Evolutionary conservation across 2,113 vertebrate genomes (phyloP).

Genomic region (Oplegnathus fasciatus): DNA sequence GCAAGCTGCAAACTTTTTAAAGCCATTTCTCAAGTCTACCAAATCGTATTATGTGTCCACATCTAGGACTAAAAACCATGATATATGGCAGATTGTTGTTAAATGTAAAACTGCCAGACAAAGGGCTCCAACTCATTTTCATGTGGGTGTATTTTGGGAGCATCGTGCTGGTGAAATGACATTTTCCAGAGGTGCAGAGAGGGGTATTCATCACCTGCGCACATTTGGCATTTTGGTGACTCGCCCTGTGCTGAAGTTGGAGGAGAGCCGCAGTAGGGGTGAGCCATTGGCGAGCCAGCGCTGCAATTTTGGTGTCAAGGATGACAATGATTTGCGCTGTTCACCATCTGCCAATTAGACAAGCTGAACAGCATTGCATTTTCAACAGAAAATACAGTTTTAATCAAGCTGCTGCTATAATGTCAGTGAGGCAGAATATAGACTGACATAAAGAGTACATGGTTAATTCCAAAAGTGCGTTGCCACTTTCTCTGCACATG

Average conservation of each 20-base stretch:
- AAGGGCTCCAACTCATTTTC: conserved; percentile 31
- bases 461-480: background rate
- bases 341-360: conserved; percentile 41
- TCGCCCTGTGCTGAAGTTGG: conserved; percentile 27
- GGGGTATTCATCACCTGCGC: conserved; percentile 42
- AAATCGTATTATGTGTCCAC: conserved; percentile 1
- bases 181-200: conserved; percentile 43
- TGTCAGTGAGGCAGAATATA: conserved; percentile 8
- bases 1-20: background rate
- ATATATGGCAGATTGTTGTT: conserved; percentile 1
- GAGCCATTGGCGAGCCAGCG: conserved; percentile 23
- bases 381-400: conserved; percentile 18
- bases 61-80: background rate
- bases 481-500: background rate
- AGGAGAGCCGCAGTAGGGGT: conserved; percentile 20
- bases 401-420: background rate
- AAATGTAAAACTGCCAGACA: conserved; percentile 42
- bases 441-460: background rate
- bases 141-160: conserved; percentile 17
- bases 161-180: conserved; percentile 34
- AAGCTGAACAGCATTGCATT: conserved; percentile 6
- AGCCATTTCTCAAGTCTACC: background rate
- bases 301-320: conserved; percentile 40
- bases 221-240: conserved; percentile 58
- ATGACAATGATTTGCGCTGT: conserved; percentile 29